Evolutionary conservation across 2,797 vertebrate species (phyloP), one percentile per base, ranked within the genome.

Genomic region (Dallia pectoralis): DNA sequence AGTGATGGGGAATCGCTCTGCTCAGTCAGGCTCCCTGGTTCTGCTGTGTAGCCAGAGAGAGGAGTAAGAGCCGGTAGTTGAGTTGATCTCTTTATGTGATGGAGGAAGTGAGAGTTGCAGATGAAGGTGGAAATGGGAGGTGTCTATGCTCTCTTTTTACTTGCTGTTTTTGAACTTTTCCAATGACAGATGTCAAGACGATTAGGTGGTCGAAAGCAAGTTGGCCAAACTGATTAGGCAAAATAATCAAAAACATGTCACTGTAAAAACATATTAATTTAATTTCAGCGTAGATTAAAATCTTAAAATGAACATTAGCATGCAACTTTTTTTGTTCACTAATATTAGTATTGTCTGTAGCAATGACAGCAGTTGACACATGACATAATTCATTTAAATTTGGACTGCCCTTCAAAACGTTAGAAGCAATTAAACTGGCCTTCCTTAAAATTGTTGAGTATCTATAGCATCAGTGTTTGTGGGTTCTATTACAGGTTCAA

Each of bases 21-120:
- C 70, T 64, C 36, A 30, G 62, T 83, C 74, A 73, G 59, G 83
- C 62, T 84, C 53, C 82, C 77, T 56, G 30, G 83, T 70, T 78
- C 22, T 73, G 59, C 77, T 67, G 84, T 83, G 82, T 62, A 77
- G 80, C 76, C 78, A 79, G 82, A 88, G 74, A 78, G 83, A 88
- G 79, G 73, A 67, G 14, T 40, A 65, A 70, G 49, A 73, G 83
- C 72, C n/a, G n/a, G 76, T 44, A 78, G 82, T 74, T 82, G 87
- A 84, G 77, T 74, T 87, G 76, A 85, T 83, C 80, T 87, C 77
- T 75, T 69, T 84, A 75, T 16, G 70, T 80, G 84, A 81, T 61
- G 72, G 85, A 93, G 93, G 93, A 93, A 94, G 92, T 93, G 90
- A 92, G 84, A 86, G 61, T 85, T 87, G 86, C 71, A 80, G 79